These are phyloP conservation scores for Parazoanthus atlanticus DNA, from an alignment of 92 coral and sea anemone genomes.

Conservation along the genomic window DNA sequence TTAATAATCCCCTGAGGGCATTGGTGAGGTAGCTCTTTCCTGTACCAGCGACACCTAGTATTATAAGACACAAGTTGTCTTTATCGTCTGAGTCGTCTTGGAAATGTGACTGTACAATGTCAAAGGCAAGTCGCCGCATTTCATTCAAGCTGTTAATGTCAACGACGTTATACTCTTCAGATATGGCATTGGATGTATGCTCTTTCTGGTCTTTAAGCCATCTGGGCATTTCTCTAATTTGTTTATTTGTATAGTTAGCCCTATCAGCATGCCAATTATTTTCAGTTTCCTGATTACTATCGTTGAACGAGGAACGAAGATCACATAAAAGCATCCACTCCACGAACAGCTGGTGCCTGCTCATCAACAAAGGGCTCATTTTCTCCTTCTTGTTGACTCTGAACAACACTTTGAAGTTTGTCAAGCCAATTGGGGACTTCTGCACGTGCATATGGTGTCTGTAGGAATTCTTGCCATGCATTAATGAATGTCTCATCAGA, in stretches of 20 bases:
- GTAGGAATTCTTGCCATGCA: conserved; percentile 61
- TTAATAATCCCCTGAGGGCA: conserved; percentile 38
- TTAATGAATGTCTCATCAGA: conserved; percentile 56
- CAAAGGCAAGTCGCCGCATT: conserved; percentile 67
- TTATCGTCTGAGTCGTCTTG: conserved; percentile 28
- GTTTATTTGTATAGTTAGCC: conserved; percentile 39
- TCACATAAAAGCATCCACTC: conserved; percentile 65
- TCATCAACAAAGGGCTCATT: conserved; percentile 37
- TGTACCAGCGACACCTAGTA: conserved; percentile 59
- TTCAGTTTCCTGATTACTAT: conserved; percentile 8
- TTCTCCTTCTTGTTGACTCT: conserved; percentile 45
- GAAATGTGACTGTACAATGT: conserved; percentile 56
- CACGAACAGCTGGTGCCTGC: conserved; percentile 18
- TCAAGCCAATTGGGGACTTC: conserved; percentile 67
- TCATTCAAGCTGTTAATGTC: conserved; percentile 32
- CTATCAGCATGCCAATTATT: conserved; percentile 49
- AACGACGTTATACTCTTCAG: conserved; percentile 14
- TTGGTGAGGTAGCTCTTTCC: conserved; percentile 50
- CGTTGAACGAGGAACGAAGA: conserved; percentile 47
- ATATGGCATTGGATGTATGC: conserved; percentile 23
- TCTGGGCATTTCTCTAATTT: conserved; percentile 45
- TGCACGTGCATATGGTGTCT: conserved; percentile 57
- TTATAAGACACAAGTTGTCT: conserved; percentile 43
- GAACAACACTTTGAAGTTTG: conserved; percentile 55
- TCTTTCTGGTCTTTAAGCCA: conserved; percentile 40